Conservation (phyloP, 2,888 invertebrate species). For the Lordiphosa fenestrarum region DNA sequence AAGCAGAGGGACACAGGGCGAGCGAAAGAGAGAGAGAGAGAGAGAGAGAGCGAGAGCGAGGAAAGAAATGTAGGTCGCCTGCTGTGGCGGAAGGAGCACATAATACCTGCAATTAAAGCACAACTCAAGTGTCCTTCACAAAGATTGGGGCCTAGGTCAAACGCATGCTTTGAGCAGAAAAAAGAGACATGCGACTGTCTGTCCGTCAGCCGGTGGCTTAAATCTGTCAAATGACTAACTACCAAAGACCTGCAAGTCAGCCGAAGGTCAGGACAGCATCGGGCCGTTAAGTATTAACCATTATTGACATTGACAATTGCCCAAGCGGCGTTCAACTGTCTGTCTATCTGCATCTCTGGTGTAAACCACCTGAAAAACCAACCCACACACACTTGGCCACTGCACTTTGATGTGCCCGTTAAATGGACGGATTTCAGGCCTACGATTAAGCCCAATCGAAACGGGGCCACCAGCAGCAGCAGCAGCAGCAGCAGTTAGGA, state of each 20-base stretch:
- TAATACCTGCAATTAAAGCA: conserved; percentile 77
- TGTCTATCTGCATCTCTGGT: conserved; percentile 13
- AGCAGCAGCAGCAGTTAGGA: no score
- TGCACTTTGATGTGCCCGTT: no score
- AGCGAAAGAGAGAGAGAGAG: conserved; percentile 1
- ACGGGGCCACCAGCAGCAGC: no score
- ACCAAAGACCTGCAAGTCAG: conserved; percentile 37
- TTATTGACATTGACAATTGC: conserved; percentile 75
- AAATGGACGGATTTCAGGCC: no score
- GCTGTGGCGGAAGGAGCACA: conserved; percentile 37
- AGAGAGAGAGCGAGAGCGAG: neutral
- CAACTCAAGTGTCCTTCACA: conserved; percentile 72
- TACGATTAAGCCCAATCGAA: no score
- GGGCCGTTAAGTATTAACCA: conserved; percentile 59
- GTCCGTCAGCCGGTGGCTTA: conserved; percentile 41
- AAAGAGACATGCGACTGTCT: conserved; percentile 10
- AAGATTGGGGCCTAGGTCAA: conserved; percentile 75
- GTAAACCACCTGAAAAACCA: conserved; percentile 1
- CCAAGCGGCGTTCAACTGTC: conserved; percentile 22
- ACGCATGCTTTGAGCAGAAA: conserved; percentile 59
- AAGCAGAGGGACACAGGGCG: conserved; percentile 1
- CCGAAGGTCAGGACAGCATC: conserved; percentile 53
- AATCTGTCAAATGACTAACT: conserved; percentile 73
- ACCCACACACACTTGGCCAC: no score
- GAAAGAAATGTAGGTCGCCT: conserved; percentile 17